Base-by-base conservation (phyloP, 2,113 vertebrate genomes). In the Otus sunia region DNA sequence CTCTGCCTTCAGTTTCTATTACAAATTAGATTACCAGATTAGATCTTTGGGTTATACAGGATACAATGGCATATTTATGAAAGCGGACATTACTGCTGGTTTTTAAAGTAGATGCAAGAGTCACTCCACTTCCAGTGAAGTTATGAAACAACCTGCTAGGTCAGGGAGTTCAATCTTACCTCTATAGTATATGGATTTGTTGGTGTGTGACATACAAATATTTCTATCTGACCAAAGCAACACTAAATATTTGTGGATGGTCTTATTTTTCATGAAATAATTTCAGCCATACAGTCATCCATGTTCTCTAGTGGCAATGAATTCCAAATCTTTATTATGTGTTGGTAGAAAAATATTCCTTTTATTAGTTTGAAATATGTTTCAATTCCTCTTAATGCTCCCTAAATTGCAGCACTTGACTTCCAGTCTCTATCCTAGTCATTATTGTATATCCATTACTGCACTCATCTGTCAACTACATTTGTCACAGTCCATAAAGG, bases 301-400 rank as follows among this genome's bases (percentile, higher is more conserved):
- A 0, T 45, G 27, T 63, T 67, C 88, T 90, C 88, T 56, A 87
- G 60, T 47, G 68, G 52, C 68, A 92, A 29, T 37, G 45, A 92
- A 89, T 68, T 78, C 75, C 49, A 78, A 92, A 89, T 41, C 34
- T 94, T 95, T 81, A 96, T 89, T 94, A 97, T 72, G 60, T 75
- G 83, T 60, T 72, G 34, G 52, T 71, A 91, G 68, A 94, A 94
- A 88, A 91, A 74, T 63, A 93, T 67, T 86, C n/a, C 14, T 78
- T 94, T 81, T 86, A 88, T 92, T 74, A 78, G 56, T 34, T 49
- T 75, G 41, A 87, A 92, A 86, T 72, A 18, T 15, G 84, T 63
- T 91, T 78, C 43, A 64, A 3, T 80, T 92, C 94, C 60, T 94
- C 66, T 56, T 94, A 90, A 75, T 86, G 71, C 22, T 94, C 75